Conservation (phyloP, 2,888 invertebrate species). For the Andrena fulva region DNA sequence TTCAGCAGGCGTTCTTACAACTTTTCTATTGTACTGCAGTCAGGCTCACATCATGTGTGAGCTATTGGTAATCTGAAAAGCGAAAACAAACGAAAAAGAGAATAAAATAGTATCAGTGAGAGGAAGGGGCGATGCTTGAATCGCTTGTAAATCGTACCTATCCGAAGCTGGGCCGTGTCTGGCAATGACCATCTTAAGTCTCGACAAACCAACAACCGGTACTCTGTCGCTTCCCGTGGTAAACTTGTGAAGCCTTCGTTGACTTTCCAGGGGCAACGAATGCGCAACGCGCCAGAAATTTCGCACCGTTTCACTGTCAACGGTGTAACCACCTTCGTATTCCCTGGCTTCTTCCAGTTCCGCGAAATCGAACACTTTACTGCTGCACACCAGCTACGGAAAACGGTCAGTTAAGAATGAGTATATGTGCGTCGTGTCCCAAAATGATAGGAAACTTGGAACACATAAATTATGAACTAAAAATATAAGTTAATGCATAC, state of each 20-base stretch:
- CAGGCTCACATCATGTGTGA: conserved; percentile 98
- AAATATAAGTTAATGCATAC: conserved; percentile 12
- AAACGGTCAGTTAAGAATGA: not conserved
- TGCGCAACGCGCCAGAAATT: conserved; percentile 96
- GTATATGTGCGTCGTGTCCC: no score
- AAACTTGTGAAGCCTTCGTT: conserved; percentile 94
- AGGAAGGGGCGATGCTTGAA: not conserved
- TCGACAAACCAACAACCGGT: conserved; percentile 95
- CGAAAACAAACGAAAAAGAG: conserved; percentile 6
- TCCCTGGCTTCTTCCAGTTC: conserved; percentile 96
- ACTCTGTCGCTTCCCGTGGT: conserved; percentile 97
- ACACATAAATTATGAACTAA: not conserved
- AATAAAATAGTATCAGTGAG: no score
- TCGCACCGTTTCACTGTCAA: conserved; percentile 91
- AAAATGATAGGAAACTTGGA: not conserved
- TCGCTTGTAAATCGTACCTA: conserved; percentile 84
- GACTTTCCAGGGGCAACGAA: conserved; percentile 91
- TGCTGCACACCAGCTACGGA: conserved; percentile 82
- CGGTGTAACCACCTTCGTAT: conserved; percentile 96
- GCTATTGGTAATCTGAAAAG: conserved; percentile 94
- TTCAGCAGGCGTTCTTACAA: conserved; percentile 95
- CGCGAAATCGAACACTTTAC: conserved; percentile 95
- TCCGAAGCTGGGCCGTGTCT: conserved; percentile 97
- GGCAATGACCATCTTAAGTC: conserved; percentile 95
- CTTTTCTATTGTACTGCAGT: conserved; percentile 94